Conservation (phyloP, 2,797 vertebrate species). For the Microctenopoma steveboyesi region DNA sequence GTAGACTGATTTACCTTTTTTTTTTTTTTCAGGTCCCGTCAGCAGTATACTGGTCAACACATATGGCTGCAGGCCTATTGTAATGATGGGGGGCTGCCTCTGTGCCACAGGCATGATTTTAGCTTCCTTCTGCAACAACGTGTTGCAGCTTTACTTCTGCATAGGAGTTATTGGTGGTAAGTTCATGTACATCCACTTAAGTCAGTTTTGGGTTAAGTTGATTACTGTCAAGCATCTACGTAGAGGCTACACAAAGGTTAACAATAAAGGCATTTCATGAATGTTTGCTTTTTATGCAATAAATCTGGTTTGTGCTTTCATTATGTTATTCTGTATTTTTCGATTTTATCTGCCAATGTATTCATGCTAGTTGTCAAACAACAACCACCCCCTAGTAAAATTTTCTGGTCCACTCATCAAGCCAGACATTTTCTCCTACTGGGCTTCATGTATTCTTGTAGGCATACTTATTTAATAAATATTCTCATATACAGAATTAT, state of each 20-base stretch:
- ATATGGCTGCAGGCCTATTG: constrained; percentile 93
- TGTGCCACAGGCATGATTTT: constrained; percentile 89
- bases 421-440: too few species aligned
- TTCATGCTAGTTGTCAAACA: background rate
- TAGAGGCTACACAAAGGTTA: constrained; percentile 25
- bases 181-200: constrained; percentile 56
- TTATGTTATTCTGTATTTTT: background rate
- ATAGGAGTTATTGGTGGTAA: constrained; percentile 94
- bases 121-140: constrained; percentile 90
- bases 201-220: constrained; percentile 30
- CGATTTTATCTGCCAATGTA: background rate
- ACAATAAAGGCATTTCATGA: background rate
- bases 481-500: background rate
- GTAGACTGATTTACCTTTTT: constrained; percentile 16
- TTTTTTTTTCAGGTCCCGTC: constrained; percentile 87
- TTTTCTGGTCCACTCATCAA: background rate
- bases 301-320: background rate
- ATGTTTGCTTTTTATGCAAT: background rate
- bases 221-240: constrained; percentile 27
- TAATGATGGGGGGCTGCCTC: constrained; percentile 91
- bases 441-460: background rate
- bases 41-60: constrained; percentile 97
- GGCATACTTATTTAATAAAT: background rate
- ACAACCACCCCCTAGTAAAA: background rate
- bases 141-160: constrained; percentile 92